phyloP scores from a whole-genome alignment of 2,797 vertebrate genomes.

The Danio tinwini region DNA sequence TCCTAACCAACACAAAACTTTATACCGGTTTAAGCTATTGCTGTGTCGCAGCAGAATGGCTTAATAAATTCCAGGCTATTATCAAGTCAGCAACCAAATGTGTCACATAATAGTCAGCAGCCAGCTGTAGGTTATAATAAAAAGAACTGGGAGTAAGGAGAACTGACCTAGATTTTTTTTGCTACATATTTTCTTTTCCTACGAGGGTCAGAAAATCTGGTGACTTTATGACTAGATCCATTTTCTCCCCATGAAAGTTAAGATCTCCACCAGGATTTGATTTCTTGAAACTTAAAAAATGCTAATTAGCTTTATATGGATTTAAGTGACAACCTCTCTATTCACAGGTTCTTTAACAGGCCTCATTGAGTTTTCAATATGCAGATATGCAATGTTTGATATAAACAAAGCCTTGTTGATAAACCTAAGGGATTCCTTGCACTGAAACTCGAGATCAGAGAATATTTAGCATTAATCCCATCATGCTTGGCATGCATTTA shows the following conservation, averaged over 20 bases:
- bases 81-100: background rate
- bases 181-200: slow-evolving; percentile 13
- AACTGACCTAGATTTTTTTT: slow-evolving; percentile 45
- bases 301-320: slow-evolving; percentile 43
- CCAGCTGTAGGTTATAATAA: slow-evolving; percentile 22
- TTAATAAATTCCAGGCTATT: slow-evolving; percentile 22
- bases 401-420: slow-evolving; percentile 17
- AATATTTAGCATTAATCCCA: slow-evolving; percentile 60
- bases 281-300: slow-evolving; percentile 24
- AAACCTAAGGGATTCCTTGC: slow-evolving; percentile 32
- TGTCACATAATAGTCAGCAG: background rate
- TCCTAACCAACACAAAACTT: background rate
- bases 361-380: slow-evolving; percentile 50
- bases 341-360: slow-evolving; percentile 39
- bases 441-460: slow-evolving; percentile 43
- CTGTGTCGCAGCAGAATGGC: background rate
- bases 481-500: slow-evolving; percentile 43
- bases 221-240: slow-evolving; percentile 49
- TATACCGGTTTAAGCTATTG: background rate
- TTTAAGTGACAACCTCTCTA: slow-evolving; percentile 39
- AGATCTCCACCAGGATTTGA: slow-evolving; percentile 40
- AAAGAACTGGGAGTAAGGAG: background rate
- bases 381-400: slow-evolving; percentile 9
- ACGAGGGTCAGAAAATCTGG: slow-evolving; percentile 33
- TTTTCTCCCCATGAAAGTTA: slow-evolving; percentile 47